phyloP scores from a whole-genome alignment of 2,888 invertebrate species.

The Lacanobia wlatinum region DNA sequence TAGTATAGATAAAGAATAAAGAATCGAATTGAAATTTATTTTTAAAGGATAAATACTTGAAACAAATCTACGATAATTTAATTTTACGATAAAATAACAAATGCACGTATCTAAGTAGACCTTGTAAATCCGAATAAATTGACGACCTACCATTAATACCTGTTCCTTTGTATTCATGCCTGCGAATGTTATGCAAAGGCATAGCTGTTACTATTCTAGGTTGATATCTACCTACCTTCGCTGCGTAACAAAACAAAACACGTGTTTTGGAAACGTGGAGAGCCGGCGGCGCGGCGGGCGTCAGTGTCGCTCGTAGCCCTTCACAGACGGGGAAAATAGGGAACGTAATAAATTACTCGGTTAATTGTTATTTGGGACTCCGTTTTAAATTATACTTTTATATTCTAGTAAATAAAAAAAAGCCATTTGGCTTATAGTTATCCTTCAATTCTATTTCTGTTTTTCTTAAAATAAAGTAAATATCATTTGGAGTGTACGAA shows the following conservation, averaged over 20 bases:
- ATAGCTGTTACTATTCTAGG: not conserved
- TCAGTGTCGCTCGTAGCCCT: constrained; percentile 13
- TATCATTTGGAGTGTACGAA: not conserved
- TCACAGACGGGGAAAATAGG: not conserved
- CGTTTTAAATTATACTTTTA: not conserved
- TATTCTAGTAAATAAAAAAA: not conserved
- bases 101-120: too few relatives aligned
- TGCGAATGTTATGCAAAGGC: not conserved
- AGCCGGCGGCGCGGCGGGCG: not conserved
- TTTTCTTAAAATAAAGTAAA: not conserved
- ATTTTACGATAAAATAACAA: too few relatives aligned
- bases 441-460: not conserved
- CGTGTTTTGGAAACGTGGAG: constrained; percentile 47
- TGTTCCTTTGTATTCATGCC: not conserved
- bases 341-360: constrained; percentile 21
- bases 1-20: not conserved
- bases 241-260: constrained; percentile 23
- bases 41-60: too few relatives aligned
- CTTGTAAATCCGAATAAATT: too few relatives aligned
- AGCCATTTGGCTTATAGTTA: not conserved
- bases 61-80: too few relatives aligned
- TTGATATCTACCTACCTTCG: not conserved
- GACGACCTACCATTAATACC: too few relatives aligned
- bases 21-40: too few relatives aligned
- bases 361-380: not conserved